phyloP scores from a whole-genome alignment of 2,888 invertebrate species.

The Trichogramma evanescens region DNA sequence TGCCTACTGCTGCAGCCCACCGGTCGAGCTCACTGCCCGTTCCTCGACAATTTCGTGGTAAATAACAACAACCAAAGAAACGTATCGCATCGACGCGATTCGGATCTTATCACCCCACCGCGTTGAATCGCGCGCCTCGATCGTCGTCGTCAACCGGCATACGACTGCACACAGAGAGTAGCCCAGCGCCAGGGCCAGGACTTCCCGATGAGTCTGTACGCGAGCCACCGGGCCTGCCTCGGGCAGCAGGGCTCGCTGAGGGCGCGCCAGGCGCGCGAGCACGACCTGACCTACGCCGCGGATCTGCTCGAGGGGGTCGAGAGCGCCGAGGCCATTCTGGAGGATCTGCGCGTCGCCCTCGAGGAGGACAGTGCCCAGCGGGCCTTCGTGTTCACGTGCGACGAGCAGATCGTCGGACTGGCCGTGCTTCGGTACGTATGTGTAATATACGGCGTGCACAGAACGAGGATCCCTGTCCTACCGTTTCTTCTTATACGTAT shows the following conservation, averaged over 20 bases:
- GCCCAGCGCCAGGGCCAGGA: conserved; percentile 38
- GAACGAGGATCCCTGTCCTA: not conserved
- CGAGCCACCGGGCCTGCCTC: conserved; percentile 45
- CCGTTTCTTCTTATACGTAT: not conserved
- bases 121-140: no score
- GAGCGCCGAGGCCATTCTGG: conserved; percentile 23
- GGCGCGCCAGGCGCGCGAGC: conserved; percentile 28
- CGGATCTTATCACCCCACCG: not conserved
- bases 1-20: conserved; percentile 56
- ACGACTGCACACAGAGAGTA: conserved; percentile 30
- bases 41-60: conserved; percentile 57
- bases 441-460: not conserved
- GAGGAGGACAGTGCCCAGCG: conserved; percentile 31
- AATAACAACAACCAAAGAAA: conserved; percentile 5
- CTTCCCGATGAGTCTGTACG: conserved; percentile 47
- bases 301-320: conserved; percentile 29
- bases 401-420: conserved; percentile 50
- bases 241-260: conserved; percentile 20
- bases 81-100: not conserved
- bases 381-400: conserved; percentile 44
- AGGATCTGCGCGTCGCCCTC: conserved; percentile 25
- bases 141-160: not conserved
- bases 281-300: conserved; percentile 27
- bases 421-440: conserved; percentile 49
- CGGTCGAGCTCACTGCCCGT: conserved; percentile 48